A percentile compares a stretch with the other conserved stretches of the same genome.
Conservation (phyloP, 2,888 invertebrate species). For the Orthosia gothica region DNA sequence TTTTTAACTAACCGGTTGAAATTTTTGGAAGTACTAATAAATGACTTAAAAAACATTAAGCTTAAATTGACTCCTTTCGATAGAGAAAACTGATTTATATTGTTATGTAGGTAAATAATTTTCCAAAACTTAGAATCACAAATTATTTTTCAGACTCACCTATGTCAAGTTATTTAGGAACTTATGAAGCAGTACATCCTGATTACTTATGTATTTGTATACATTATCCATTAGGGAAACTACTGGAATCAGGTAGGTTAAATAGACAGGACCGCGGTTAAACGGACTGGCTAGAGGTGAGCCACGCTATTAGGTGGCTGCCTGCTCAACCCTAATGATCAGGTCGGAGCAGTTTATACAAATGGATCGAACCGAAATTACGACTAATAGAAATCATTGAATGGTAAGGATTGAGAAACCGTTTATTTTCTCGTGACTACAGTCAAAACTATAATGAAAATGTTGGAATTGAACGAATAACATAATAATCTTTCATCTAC, state of each 20-base stretch:
- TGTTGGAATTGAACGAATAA: not conserved
- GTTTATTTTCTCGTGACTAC: not conserved
- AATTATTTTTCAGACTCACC: not conserved
- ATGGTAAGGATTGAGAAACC: not conserved
- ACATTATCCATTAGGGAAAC: not conserved
- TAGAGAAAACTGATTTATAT: not conserved
- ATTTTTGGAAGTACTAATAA: too few species aligned
- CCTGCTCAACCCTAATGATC: constrained; percentile 18
- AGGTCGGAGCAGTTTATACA: constrained; percentile 14
- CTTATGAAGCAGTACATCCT: not conserved
- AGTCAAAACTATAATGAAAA: not conserved
- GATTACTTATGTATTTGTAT: not conserved
- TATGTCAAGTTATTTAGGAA: not conserved
- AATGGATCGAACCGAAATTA: constrained; percentile 17
- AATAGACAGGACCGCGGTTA: constrained; percentile 1
- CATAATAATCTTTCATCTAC: too few species aligned
- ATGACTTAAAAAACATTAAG: not conserved
- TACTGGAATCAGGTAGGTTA: not conserved
- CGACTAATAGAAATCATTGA: constrained; percentile 22
- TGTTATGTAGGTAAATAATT: not conserved
- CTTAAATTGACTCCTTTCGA: not conserved
- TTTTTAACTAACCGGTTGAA: too few species aligned
- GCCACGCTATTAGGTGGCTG: constrained; percentile 35
- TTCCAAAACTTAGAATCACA: not conserved
- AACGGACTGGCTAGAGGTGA: constrained; percentile 11